Evolutionary conservation across 2,797 vertebrate genomes (phyloP).

Genomic region (Anolis apletophallus): DNA sequence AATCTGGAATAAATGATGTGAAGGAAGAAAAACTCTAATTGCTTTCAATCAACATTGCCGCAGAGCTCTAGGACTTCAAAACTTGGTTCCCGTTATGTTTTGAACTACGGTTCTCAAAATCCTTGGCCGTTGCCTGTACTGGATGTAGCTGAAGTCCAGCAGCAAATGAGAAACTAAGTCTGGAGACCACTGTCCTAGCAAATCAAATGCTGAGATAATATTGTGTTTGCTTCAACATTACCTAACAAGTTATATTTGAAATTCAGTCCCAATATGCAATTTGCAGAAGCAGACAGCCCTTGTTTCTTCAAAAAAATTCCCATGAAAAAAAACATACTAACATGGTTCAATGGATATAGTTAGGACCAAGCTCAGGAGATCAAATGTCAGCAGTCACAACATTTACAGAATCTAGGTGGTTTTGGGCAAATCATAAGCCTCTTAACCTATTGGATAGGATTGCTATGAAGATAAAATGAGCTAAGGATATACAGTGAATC

Average conservation of each 20-base stretch:
- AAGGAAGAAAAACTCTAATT: background rate
- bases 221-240: background rate
- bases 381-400: background rate
- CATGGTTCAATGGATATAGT: background rate
- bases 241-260: background rate
- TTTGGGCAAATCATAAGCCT: background rate
- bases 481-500: background rate
- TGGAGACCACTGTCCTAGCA: background rate
- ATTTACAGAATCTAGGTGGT: background rate
- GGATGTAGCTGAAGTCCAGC: background rate
- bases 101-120: background rate
- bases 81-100: background rate
- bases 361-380: background rate
- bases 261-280: background rate
- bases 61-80: background rate
- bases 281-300: background rate
- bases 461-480: background rate
- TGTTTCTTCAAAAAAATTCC: background rate
- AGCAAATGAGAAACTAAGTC: background rate
- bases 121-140: background rate
- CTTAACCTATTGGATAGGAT: background rate
- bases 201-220: background rate
- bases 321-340: background rate
- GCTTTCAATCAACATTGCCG: background rate
- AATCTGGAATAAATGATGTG: background rate